Conservation (phyloP, 2,888 invertebrate species). For the Halictus ligatus region DNA sequence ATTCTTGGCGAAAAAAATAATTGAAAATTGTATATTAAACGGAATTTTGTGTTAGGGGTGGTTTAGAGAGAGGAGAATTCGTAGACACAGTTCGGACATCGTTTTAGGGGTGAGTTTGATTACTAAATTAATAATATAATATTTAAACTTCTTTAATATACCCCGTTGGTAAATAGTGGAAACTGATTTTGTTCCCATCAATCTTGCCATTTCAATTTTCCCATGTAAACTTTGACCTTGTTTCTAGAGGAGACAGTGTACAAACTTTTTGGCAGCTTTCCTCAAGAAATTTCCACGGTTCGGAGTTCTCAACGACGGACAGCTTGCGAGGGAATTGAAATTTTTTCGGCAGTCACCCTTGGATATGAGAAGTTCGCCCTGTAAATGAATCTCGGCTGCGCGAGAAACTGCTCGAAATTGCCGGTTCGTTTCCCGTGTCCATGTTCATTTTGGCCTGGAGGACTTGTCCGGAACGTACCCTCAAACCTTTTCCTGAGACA, state of each 20-base stretch:
- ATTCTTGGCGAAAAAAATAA: too few species aligned
- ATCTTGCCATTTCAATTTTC: neutral
- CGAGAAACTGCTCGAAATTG: neutral
- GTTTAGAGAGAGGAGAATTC: too few species aligned
- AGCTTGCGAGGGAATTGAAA: constrained; percentile 13
- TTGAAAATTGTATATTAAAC: too few species aligned
- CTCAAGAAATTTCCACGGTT: neutral
- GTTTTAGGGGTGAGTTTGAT: too few species aligned
- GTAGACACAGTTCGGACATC: too few species aligned
- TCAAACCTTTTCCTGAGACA: neutral
- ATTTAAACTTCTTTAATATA: neutral
- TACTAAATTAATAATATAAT: too few species aligned
- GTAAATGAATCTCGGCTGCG: neutral
- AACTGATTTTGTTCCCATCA: neutral
- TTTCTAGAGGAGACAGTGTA: neutral
- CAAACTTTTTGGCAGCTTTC: neutral
- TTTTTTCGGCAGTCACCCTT: constrained; percentile 7
- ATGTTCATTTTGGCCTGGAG: neutral
- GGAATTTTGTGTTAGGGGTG: too few species aligned
- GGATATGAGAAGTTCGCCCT: neutral
- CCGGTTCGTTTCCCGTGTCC: neutral
- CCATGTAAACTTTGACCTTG: neutral
- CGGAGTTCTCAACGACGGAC: neutral
- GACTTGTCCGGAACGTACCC: neutral
- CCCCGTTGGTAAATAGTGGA: neutral